These are phyloP conservation scores for Balaenoptera acutorostrata DNA, from an alignment of 2,113 vertebrate genomes.

Conservation along the genomic window DNA sequence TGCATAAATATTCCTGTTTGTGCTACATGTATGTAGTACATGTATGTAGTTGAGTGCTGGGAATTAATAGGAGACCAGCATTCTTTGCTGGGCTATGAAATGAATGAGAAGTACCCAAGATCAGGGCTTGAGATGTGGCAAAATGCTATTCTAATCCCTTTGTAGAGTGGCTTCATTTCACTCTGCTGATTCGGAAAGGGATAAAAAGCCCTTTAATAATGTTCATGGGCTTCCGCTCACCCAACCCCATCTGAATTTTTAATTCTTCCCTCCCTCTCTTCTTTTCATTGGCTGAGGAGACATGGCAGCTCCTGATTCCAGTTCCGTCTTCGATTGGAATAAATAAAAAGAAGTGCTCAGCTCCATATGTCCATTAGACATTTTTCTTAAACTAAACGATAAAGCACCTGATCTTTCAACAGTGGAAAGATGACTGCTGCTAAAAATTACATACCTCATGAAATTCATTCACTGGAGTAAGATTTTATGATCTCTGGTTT, in stretches of 20 bases:
- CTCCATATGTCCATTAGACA: background rate
- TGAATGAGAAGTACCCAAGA: background rate
- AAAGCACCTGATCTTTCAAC: background rate
- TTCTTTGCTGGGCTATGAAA: background rate
- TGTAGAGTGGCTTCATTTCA: background rate
- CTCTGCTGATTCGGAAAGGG: conserved; percentile 9
- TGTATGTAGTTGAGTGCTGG: background rate
- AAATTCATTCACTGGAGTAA: background rate
- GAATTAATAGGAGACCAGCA: background rate
- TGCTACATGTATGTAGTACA: background rate
- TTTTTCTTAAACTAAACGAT: background rate
- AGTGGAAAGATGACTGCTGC: background rate
- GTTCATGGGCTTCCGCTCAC: background rate
- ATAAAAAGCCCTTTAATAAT: background rate
- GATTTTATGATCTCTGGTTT: background rate
- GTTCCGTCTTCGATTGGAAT: background rate
- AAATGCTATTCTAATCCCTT: background rate
- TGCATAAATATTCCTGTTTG: background rate
- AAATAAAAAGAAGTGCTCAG: background rate
- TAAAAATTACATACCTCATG: background rate
- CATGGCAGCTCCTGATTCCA: background rate
- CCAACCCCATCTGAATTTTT: background rate
- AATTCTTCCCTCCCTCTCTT: background rate
- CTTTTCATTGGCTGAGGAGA: background rate
- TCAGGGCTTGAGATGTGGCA: background rate